Evolutionary conservation across 1,140 invertebrate genomes (phyloP), one percentile per base, ranked within the genome.

Genomic region (Medauroidea extradentata): DNA sequence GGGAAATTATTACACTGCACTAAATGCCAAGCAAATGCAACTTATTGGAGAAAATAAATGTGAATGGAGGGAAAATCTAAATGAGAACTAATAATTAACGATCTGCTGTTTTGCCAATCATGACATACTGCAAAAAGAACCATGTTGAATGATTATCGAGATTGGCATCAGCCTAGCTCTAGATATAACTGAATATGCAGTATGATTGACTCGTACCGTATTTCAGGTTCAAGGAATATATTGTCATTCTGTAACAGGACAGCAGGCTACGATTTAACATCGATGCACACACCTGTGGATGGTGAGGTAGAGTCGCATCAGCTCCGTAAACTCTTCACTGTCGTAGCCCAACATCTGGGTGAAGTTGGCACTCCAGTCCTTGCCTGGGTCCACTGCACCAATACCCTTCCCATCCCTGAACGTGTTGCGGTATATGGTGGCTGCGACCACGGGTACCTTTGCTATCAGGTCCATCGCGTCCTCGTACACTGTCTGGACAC

Each of bases 381-480:
- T 90, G 68, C 84, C 85, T 2, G 86, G 80, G 70, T 98, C 93
- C 64, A 98, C 94, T 1, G 92, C 85, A 16, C 89, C 89, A 53
- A 96, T 88, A 19, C 87, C 85, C 65, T 90, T 91, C 53, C 93
- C 93, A 68, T 91, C 89, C 54, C 78, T 77, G 76, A 91, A 96
- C 19, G 91, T 81, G 72, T 96, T 96, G 65, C 89, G 83, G 74
- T 98, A 98, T 61, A 99, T 98, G 3, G 93, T 93, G 1, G 96
- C 93, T 9, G 96, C 94, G 18, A 98, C 85, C 19, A 93, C 93
- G 0, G 94, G 94, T 63, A 98, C 75, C 75, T 98, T 98, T 34
- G 95, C 95, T 72, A 98, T 96, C 64, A 98, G 77, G 76, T 97
- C 92, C 91, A 98, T 95, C 18, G 91, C 83, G 75, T 99, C 96